Base-by-base conservation (phyloP, 2,113 vertebrate genomes). In the Eira barbara region DNA sequence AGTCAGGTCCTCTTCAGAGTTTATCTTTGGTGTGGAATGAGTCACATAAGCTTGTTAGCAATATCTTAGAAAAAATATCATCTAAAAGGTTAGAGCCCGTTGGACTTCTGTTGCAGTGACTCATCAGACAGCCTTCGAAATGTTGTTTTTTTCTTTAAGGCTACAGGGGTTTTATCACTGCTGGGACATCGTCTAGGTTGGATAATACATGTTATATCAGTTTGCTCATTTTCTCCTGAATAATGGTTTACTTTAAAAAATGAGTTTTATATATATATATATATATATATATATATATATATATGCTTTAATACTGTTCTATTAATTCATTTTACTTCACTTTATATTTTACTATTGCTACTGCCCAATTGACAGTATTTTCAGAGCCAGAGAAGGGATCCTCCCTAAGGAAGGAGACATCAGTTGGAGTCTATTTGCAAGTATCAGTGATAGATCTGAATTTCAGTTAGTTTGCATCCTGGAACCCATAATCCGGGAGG, bases 181-280 rank as follows among this genome's bases (percentile, higher is more conserved):
- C 34, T 61, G 9, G n/a, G 23, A 61, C 59, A 21, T 25, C 69
- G 27, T 69, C 27, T 39, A 59, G n/a, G 52, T 45, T 96, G 57
- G 55, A 39, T 92, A 55, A 90, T 42, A 45, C 87, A 21, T 2
- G 3, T 42, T 80, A 42, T 31, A n/a, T 89, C 13, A 39, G 42
- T 67, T 95, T 95, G 42, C 20, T 95, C 18, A 20, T 96, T 89
- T 84, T 88, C 49, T n/a, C 49, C 96, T 84, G 89, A 83, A 34
- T 94, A 61, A 23, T 12, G 6, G 34, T 71, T 93, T 95, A 61
- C 69, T 91, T 89, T 89, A 76, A 91, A 87, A 89, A 63, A 63
- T 29, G 27, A 63, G 5, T 31, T 31, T 15, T n/a, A 36, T 42
- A 27, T 74, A 4, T 31, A 29, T 45, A 65, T 78, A n/a, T n/a